These are phyloP conservation scores for Drosophila gunungcola DNA, from an alignment of 1,140 invertebrate genomes.

Conservation along the genomic window DNA sequence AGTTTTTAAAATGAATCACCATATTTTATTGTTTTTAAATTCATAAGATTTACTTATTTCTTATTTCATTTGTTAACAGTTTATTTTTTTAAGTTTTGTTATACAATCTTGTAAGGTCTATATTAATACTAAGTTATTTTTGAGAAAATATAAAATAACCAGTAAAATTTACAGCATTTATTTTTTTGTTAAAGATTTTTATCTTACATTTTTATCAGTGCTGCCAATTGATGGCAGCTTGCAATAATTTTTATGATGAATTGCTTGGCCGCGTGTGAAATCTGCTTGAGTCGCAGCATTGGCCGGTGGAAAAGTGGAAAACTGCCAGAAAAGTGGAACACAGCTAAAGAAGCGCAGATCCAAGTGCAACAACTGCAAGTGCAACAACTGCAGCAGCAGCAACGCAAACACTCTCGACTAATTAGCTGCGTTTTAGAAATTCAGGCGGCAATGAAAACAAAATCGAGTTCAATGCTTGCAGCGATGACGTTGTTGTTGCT, in stretches of 20 bases:
- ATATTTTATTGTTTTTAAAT: neutral
- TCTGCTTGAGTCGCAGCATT: constrained; percentile 56
- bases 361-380: constrained; percentile 55
- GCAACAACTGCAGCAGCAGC: constrained; percentile 44
- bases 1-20: neutral
- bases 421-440: constrained; percentile 84
- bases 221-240: constrained; percentile 67
- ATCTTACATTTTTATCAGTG: constrained; percentile 3
- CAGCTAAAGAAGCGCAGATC: constrained; percentile 72
- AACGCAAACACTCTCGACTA: constrained; percentile 79
- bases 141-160: neutral
- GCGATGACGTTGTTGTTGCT: constrained; percentile 61
- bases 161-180: neutral
- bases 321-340: constrained; percentile 78
- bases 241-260: constrained; percentile 83
- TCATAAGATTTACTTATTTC: too few species aligned
- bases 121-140: too few species aligned
- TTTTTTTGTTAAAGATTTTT: neutral
- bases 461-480: constrained; percentile 83
- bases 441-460: constrained; percentile 82
- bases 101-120: too few species aligned
- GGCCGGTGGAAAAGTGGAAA: constrained; percentile 76
- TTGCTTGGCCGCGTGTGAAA: constrained; percentile 83
- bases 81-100: too few species aligned
- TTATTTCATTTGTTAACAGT: too few species aligned